These are phyloP conservation scores for Mobula hypostoma DNA, from an alignment of 2,113 vertebrate species.

Conservation along the genomic window DNA sequence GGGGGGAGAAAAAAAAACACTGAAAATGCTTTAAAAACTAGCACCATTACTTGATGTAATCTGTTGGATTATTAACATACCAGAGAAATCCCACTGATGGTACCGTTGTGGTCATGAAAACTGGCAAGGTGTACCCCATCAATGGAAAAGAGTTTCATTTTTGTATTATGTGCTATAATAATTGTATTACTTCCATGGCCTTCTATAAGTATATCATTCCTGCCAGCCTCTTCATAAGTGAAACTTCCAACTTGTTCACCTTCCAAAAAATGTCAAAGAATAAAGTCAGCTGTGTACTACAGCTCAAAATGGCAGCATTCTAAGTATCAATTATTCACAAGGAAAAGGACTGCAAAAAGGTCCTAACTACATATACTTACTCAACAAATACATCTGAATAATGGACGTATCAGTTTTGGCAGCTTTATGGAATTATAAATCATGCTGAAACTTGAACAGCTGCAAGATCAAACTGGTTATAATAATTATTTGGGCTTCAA, in stretches of 20 bases:
- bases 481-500: not conserved
- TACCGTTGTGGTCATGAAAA: constrained; percentile 66
- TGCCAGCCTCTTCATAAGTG: constrained; percentile 36
- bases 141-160: constrained; percentile 56
- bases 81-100: constrained; percentile 66
- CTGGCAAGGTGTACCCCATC: constrained; percentile 56
- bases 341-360: not conserved
- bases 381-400: not conserved
- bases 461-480: not conserved
- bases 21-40: constrained; percentile 38
- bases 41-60: not conserved
- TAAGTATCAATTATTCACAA: not conserved
- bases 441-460: not conserved
- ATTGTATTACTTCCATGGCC: constrained; percentile 54
- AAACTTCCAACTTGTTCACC: constrained; percentile 61
- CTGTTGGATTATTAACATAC: constrained; percentile 48
- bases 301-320: not conserved
- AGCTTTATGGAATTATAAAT: not conserved
- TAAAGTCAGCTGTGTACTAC: not conserved
- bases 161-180: constrained; percentile 49
- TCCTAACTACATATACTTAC: not conserved
- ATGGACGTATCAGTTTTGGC: not conserved
- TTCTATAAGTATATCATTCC: constrained; percentile 49
- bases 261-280: constrained; percentile 38
- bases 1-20: not conserved